phyloP scores from a whole-genome alignment of 2,113 vertebrate species.

The Gavialis gangeticus region DNA sequence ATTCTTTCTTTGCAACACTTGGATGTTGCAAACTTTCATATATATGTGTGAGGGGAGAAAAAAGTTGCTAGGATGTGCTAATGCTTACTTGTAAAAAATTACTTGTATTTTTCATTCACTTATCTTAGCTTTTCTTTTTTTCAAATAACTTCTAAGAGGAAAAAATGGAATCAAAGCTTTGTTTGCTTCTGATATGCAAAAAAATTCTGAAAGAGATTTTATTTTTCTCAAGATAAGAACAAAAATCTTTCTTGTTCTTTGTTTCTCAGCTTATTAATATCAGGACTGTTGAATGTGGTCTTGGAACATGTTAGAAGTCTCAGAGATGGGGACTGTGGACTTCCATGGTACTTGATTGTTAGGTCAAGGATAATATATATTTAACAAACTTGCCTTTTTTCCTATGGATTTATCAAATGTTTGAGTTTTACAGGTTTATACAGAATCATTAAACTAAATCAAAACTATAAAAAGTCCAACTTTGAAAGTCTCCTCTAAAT shows the following conservation, averaged over 20 bases:
- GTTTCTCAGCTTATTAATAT: neutral
- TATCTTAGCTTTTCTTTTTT: neutral
- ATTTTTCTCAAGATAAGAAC: conserved; percentile 8
- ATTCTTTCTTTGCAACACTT: neutral
- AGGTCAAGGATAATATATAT: neutral
- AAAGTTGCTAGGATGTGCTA: neutral
- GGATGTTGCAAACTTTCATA: neutral
- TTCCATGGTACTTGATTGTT: neutral
- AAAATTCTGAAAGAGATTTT: neutral
- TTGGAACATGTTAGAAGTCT: accelerated
- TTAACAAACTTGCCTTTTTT: neutral
- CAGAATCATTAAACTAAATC: neutral
- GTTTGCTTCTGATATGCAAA: neutral
- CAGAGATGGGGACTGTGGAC: neutral
- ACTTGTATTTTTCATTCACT: neutral
- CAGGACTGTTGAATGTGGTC: neutral
- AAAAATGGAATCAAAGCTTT: neutral
- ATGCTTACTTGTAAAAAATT: neutral
- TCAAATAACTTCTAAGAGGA: neutral
- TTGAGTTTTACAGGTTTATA: neutral
- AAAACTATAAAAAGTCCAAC: conserved; percentile 5
- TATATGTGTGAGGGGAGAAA: neutral
- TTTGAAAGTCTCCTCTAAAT: conserved; percentile 23
- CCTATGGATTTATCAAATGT: neutral
- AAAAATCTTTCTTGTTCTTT: neutral